phyloP scores from a whole-genome alignment of 1,140 invertebrate species.

The Drosophila tropicalis region DNA sequence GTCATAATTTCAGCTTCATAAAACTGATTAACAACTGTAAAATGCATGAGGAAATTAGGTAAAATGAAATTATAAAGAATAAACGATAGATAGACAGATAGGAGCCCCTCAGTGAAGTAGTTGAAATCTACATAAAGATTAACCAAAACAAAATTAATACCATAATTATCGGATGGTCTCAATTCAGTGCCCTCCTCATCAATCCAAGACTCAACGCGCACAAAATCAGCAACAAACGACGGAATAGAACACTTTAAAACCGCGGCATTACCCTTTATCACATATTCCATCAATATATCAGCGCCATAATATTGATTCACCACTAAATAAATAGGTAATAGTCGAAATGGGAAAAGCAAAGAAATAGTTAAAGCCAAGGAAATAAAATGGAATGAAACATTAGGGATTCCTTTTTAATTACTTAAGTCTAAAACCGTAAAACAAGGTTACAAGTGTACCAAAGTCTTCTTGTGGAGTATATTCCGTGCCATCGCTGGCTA shows the following conservation, averaged over 20 bases:
- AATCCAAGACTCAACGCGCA: slow-evolving; percentile 88
- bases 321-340: slow-evolving; percentile 84
- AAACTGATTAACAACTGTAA: slow-evolving; percentile 91
- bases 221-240: slow-evolving; percentile 88
- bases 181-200: slow-evolving; percentile 84
- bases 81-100: slow-evolving; percentile 17
- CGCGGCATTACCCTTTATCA: slow-evolving; percentile 88
- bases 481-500: slow-evolving; percentile 89
- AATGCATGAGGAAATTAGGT: slow-evolving; percentile 15
- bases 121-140: slow-evolving; percentile 20
- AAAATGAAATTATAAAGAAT: slow-evolving; percentile 35
- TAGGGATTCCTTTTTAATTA: not conserved
- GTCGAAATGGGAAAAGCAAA: slow-evolving; percentile 15
- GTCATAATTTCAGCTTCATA: slow-evolving; percentile 92
- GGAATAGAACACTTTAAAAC: slow-evolving; percentile 88
- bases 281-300: slow-evolving; percentile 89
- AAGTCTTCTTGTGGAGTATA: slow-evolving; percentile 84
- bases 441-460: slow-evolving; percentile 48
- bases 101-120: slow-evolving; percentile 17
- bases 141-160: slow-evolving; percentile 60
- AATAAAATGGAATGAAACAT: not conserved
- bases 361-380: slow-evolving; percentile 4
- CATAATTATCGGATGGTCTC: slow-evolving; percentile 84
- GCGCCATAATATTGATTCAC: slow-evolving; percentile 92
- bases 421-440: slow-evolving; percentile 43